phyloP scores from a whole-genome alignment of 2,113 vertebrate species.

The Rhombomys opimus region DNA sequence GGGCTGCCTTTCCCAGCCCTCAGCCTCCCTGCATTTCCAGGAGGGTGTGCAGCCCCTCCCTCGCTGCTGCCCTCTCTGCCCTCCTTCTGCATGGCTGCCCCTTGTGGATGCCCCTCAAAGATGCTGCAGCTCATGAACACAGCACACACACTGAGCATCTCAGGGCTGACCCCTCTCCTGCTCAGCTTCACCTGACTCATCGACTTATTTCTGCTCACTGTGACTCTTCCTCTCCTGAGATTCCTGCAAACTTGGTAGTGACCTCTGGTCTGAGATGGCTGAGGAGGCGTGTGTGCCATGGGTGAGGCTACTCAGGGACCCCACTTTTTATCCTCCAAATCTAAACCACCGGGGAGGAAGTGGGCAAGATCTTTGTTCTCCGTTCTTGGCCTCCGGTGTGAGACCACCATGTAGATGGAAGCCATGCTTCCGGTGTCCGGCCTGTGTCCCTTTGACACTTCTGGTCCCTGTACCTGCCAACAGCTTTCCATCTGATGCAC shows the following conservation, averaged over 20 bases:
- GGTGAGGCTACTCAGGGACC: not conserved
- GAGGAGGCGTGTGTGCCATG: not conserved
- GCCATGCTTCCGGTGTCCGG: no score
- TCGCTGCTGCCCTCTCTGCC: rapidly evolving
- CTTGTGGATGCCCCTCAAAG: not conserved
- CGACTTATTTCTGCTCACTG: not conserved
- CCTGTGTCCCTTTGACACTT: rapidly evolving
- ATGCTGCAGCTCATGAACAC: not conserved
- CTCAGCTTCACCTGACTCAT: not conserved
- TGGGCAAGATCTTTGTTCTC: not conserved
- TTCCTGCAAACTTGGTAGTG: not conserved
- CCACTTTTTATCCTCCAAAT: not conserved
- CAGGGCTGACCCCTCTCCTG: not conserved
- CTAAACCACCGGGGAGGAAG: not conserved
- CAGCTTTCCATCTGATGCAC: not conserved
- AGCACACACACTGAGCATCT: rapidly evolving
- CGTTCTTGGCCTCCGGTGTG: rapidly evolving
- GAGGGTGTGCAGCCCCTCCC: rapidly evolving
- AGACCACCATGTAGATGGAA: rapidly evolving
- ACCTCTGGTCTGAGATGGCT: not conserved
- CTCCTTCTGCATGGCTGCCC: no score
- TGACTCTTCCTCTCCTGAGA: not conserved
- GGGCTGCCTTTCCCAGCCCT: rapidly evolving
- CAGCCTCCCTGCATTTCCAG: not conserved
- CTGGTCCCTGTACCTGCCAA: not conserved